phyloP scores from a whole-genome alignment of 2,797 vertebrate genomes.

The Acanthornis magna region DNA sequence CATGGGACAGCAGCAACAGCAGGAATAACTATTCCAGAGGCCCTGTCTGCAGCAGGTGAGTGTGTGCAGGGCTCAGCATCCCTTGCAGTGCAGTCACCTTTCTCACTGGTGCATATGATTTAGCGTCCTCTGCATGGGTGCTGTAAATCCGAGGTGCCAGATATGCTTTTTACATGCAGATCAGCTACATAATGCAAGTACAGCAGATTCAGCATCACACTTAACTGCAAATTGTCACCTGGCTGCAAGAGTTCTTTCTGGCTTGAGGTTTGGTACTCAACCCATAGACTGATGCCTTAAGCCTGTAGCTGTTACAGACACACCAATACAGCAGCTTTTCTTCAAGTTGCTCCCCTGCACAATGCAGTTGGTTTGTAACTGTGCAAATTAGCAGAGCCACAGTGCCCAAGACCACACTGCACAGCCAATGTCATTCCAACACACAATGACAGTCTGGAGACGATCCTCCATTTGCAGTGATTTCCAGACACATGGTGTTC shows the following conservation, averaged over 20 bases:
- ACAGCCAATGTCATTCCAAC: background rate
- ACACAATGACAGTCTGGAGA: background rate
- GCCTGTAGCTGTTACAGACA: background rate
- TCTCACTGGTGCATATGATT: rapidly evolving
- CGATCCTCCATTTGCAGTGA: background rate
- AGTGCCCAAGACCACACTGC: background rate
- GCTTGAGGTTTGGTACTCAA: background rate
- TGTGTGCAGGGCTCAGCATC: rapidly evolving
- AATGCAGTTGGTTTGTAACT: background rate
- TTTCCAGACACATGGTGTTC: background rate
- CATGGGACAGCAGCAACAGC: background rate
- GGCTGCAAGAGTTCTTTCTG: background rate
- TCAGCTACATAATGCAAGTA: background rate
- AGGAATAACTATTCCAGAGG: background rate
- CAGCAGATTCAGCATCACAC: background rate
- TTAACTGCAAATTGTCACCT: background rate
- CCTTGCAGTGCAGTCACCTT: background rate
- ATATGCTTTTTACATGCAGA: background rate
- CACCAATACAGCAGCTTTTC: background rate
- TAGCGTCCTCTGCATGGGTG: background rate
- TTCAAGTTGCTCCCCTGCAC: background rate
- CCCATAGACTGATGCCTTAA: background rate
- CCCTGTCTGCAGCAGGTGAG: background rate
- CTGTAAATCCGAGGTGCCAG: background rate
- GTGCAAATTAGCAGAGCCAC: background rate